Conservation (phyloP, 2,113 vertebrate species). For the Tichodroma muraria region DNA sequence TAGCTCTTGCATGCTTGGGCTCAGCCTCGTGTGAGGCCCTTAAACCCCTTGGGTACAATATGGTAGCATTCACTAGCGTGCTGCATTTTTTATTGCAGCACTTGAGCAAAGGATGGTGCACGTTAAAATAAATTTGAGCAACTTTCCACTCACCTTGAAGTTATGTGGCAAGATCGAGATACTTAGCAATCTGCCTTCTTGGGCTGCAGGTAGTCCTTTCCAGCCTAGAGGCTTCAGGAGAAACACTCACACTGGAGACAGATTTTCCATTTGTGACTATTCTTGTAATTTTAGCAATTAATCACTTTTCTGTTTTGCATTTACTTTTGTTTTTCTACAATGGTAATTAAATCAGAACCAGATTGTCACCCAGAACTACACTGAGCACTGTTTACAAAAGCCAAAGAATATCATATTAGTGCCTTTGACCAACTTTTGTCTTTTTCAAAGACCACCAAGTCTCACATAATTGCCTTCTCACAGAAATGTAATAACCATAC, state of each 20-base stretch:
- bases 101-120: background rate
- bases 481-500: background rate
- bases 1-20: background rate
- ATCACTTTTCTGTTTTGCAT: background rate
- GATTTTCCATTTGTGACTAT: background rate
- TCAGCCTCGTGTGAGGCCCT: background rate
- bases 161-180: background rate
- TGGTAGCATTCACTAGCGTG: background rate
- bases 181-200: background rate
- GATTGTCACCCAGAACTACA: background rate
- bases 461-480: background rate
- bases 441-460: background rate
- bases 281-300: background rate
- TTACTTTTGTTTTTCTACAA: background rate
- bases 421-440: background rate
- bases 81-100: background rate
- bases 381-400: background rate
- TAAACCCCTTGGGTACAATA: background rate
- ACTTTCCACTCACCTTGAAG: conserved; percentile 35
- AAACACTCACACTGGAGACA: background rate
- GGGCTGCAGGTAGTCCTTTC: background rate
- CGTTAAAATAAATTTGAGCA: background rate
- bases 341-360: background rate
- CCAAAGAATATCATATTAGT: background rate
- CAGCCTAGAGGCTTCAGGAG: background rate